These are phyloP conservation scores for Caenorhabditis sulstoni DNA, from an alignment of 2,888 invertebrate genomes.

Conservation along the genomic window DNA sequence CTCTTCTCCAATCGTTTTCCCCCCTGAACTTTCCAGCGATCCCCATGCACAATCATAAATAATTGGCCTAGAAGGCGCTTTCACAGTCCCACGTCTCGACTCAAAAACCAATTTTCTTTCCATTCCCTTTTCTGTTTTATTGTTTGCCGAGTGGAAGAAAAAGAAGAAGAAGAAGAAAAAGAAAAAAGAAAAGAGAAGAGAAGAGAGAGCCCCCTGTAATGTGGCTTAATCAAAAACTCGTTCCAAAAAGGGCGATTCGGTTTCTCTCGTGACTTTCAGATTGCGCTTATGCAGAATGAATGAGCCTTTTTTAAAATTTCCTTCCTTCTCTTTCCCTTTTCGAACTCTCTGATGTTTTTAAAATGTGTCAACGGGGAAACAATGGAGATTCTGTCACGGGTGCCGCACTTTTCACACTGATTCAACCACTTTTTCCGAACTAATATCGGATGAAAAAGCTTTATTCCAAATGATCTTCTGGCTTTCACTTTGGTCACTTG, in stretches of 20 bases:
- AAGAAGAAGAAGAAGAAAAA: background rate
- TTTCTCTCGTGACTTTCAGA: slow-evolving; percentile 6
- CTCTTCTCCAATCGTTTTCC: background rate
- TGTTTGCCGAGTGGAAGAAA: background rate
- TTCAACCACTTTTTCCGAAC: no score
- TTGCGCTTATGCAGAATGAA: background rate
- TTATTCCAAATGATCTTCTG: no score
- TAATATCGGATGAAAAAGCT: no score
- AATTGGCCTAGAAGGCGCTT: slow-evolving; percentile 10
- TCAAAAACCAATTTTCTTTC: slow-evolving; percentile 10
- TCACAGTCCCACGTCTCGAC: background rate
- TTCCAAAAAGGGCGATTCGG: slow-evolving; percentile 10
- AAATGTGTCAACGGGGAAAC: no score
- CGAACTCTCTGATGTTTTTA: no score
- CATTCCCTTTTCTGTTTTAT: slow-evolving; percentile 1
- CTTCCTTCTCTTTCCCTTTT: background rate
- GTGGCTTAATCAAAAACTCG: slow-evolving; percentile 16
- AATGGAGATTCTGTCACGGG: no score
- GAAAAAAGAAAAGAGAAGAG: no score
- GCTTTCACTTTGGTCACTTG: no score
- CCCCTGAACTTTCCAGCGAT: slow-evolving; percentile 7
- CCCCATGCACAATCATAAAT: slow-evolving; percentile 28
- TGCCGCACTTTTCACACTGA: no score
- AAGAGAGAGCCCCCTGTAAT: background rate
- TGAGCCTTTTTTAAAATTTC: background rate